Percentiles rank a stretch among this genome's conserved stretches.
These are phyloP conservation scores for Zingel zingel DNA, from an alignment of 2,113 vertebrate species.

Conservation along the genomic window DNA sequence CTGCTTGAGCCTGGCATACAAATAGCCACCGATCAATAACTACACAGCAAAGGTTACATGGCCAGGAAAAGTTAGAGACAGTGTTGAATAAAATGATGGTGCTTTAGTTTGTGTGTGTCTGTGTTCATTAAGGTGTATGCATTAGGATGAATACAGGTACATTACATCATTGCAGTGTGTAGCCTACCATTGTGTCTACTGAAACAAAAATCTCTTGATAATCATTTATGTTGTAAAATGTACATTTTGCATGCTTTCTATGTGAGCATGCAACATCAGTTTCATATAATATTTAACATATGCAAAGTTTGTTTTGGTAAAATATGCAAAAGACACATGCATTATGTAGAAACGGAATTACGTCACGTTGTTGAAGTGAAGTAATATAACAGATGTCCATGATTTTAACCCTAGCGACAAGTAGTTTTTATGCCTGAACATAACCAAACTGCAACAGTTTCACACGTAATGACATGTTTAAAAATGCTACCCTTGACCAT, in stretches of 20 bases:
- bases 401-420: no score
- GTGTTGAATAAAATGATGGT: neutral
- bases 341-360: no score
- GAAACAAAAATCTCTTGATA: neutral
- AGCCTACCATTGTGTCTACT: neutral
- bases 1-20: conserved; percentile 48
- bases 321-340: no score
- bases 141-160: neutral
- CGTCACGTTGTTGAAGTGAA: no score
- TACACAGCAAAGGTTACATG: conserved; percentile 33
- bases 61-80: conserved; percentile 3
- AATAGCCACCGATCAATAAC: conserved; percentile 61
- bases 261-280: neutral
- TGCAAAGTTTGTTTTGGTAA: no score
- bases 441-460: no score
- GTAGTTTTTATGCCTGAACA: no score
- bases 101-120: neutral
- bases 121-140: neutral
- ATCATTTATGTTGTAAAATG: neutral
- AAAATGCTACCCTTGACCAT: no score
- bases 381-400: no score
- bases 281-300: no score
- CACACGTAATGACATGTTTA: no score
- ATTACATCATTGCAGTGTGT: neutral
- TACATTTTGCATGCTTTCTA: neutral